Evolutionary conservation across 2,113 vertebrate species (phyloP), one percentile per base, ranked within the genome.

Genomic region (Varanus komodoensis): DNA sequence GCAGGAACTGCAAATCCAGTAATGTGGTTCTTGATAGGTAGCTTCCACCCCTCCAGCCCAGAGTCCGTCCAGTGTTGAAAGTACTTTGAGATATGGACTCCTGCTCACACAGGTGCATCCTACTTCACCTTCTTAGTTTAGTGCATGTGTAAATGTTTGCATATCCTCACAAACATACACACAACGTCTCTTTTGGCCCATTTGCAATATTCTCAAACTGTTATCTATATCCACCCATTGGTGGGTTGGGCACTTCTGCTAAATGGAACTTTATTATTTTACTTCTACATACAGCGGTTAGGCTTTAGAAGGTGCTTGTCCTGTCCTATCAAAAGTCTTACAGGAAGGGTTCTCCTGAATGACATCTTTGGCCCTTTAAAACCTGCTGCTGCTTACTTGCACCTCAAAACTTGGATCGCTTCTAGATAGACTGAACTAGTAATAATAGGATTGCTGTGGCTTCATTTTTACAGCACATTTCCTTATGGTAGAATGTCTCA

Each of bases 401-500:
- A 83, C 8, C 11, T 44, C 50, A 19, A 3, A 15, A 9, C 25
- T 54, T 34, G 34, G 32, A n/a, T 86, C 54, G 21, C 27, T 8
- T 87, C 73, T 84, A 52, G 77, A 93, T 87, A 92, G 92, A 87
- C 91, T 75, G 50, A 86, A 82, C 85, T 91, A 3, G 68, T 50
- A 69, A 87, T 75, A 1, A 52, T 91, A 89, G 91, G 89, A 92
- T 57, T 0, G 38, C 91, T 95, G 86, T 77, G 88, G 87, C 68
- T 82, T 89, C 92, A 32, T 71, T 71, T 71, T 29, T 68, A 90
- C 79, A 84, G 71, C 92, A 93, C 87, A 95, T 77, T 75, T 74
- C 91, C 82, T 84, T 17, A 57, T 75, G 87, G 84, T 89, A 91
- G 77, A 93, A 95, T 94, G 61, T 91, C 52, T 89, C 91, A 90